Base-by-base conservation (phyloP, 1,140 invertebrate genomes). In the Pararge aegeria region DNA sequence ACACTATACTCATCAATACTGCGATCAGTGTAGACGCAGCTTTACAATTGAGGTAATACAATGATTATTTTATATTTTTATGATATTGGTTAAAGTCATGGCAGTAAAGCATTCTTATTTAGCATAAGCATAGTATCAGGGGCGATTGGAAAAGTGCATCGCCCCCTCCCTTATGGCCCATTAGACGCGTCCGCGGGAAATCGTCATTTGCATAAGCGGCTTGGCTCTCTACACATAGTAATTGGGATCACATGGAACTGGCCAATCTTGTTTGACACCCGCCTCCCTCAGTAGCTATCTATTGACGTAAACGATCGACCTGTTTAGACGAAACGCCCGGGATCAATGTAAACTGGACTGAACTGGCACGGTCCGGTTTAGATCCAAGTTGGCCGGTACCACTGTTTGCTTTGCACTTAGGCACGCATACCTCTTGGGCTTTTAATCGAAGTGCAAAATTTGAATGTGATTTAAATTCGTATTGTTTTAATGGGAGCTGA, bases 191-290 rank as follows among this genome's bases (percentile, higher is more conserved):
- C 80, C 85, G 77, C 82, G 78, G 77, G 78, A 86, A 80, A 84
- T 78, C 75, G 77, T 82, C 80, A 88, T 88, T 89, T 89, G 83
- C 85, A 88, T 88, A 88, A 88, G 81, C 85, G 83, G 85, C 85
- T 88, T 84, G 74, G 73, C 75, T 77, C 73, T 79, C 77, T 76
- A 80, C 80, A 87, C 78, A 75, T 75, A 78, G 80, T 87, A 87
- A 89, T 89, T 89, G 82, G 80, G 78, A 87, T 87, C 82, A 81
- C 80, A 80, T 77, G 74, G 38, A 61, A 70, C 68, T 61, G 73
- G 63, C 85, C 78, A 81, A 56, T 67, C 57, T 75, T 56, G 52
- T 30, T 49, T 71, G 80, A 74, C 62, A 77, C 68, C 24, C 71
- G 54, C 56, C 46, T 54, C 52, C 59, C 64, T 58, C 27, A 49